Evolutionary conservation across 2,113 vertebrate genomes (phyloP).

Genomic region (Egretta garzetta): DNA sequence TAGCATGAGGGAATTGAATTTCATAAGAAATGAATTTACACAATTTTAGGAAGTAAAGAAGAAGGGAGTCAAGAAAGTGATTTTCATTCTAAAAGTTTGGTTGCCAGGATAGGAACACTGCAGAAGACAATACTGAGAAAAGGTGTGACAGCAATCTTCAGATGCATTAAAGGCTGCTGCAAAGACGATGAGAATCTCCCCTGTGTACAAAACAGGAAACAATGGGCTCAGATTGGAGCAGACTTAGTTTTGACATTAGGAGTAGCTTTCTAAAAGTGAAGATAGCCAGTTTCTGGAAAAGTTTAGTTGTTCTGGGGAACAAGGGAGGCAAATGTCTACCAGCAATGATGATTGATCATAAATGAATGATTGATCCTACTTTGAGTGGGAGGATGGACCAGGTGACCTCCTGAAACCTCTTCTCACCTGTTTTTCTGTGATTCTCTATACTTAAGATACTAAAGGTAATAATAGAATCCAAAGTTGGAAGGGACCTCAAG

Average conservation of each 20-base stretch:
- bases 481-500: no score
- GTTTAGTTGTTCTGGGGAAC: neutral
- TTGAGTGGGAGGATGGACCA: neutral
- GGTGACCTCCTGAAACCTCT: neutral
- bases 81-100: neutral
- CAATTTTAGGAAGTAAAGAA: neutral
- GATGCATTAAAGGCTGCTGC: neutral
- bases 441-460: neutral
- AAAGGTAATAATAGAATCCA: neutral
- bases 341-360: neutral
- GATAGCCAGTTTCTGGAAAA: neutral
- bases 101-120: neutral
- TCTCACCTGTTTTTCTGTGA: neutral
- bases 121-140: neutral
- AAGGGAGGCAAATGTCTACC: neutral
- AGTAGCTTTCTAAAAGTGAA: neutral
- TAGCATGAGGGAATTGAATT: neutral
- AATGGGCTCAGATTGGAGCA: neutral
- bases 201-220: neutral
- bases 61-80: neutral
- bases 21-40: neutral
- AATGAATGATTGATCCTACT: neutral
- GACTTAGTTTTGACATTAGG: neutral
- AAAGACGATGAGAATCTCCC: neutral
- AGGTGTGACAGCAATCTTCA: neutral